Base-by-base conservation (phyloP, 2,888 invertebrate species). In the Patella pellucida region DNA sequence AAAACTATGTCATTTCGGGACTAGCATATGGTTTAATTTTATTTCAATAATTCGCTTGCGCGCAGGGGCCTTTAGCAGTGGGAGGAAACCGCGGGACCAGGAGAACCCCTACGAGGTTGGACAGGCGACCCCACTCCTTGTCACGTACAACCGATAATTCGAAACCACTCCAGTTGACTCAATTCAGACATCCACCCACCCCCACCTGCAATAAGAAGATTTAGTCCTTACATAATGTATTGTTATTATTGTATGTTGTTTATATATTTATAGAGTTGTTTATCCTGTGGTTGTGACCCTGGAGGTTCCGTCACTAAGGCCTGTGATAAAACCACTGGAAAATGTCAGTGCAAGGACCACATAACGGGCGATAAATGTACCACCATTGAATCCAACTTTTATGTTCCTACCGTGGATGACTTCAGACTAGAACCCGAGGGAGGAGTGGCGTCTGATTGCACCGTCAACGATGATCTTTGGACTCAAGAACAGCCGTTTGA, bases 231-330 rank as follows among this genome's bases (percentile, higher is more conserved):
- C 41, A 41, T 41, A 41, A 41, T 41, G 41, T 41, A 41, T 41
- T 0, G 0, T 5, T 41, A 5, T 5, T 41, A 5, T 41, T 41
- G 31, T 11, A 1, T 54, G 52, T 27, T 54, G 52, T 27, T 12
- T 31, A 56, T 69, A 14, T 52, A n/a, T 12, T 69, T 73, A 23
- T 70, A 79, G 79, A 73, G 76, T 19, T 78, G 78, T 52, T n/a
- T 79, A 94, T 96, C 96, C 88, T 99, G 99, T 88, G 94, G 94
- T 82, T 99, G 99, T 89, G 97, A 98, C 89, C 94, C 97, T 80
- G 99, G 99, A 15, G 99, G 98, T n/a, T 95, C 98, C 0, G 93
- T 95, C 75, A 94, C 94, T 88, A 91, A 92, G 52, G 92, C 94
- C 76, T 99, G 99, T 90, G 94, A 98, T 91, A 96, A 96, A 89